Evolutionary conservation across 2,113 vertebrate genomes (phyloP).

Genomic region (Periophthalmus modestus): DNA sequence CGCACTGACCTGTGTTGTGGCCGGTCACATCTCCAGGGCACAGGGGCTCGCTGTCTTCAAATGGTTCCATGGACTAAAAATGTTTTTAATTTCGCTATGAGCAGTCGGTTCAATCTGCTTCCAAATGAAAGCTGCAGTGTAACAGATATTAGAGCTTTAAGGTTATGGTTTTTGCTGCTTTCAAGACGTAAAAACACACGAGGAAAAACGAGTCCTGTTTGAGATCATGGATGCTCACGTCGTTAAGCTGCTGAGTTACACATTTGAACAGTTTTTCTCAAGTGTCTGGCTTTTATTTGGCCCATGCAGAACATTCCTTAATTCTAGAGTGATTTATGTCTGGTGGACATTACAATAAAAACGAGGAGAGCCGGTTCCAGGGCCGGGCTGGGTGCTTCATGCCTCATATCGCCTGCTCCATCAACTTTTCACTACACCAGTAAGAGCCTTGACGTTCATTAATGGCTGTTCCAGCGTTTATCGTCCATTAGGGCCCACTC

Average conservation of each 20-base stretch:
- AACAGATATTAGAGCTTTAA: constrained; percentile 1
- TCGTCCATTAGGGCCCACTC: constrained; percentile 50
- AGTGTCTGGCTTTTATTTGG: constrained; percentile 10
- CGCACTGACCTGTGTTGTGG: constrained; percentile 24
- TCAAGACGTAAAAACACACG: constrained; percentile 36
- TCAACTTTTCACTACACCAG: constrained; percentile 35
- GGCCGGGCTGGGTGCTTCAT: constrained; percentile 38
- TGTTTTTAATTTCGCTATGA: constrained; percentile 29
- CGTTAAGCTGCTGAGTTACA: no score
- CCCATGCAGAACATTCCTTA: constrained; percentile 1
- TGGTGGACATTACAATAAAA: constrained; percentile 18
- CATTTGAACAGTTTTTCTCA: constrained; percentile 27
- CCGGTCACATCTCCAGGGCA: constrained; percentile 28
- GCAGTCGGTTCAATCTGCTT: constrained; percentile 15
- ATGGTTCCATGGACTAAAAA: constrained; percentile 18
- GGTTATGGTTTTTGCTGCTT: constrained; percentile 26
- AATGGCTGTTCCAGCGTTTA: constrained; percentile 46
- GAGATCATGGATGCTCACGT: no score
- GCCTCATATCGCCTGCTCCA: constrained; percentile 42
- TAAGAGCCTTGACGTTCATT: constrained; percentile 41
- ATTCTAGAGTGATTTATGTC: constrained; percentile 52
- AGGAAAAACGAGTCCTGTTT: constrained; percentile 16
- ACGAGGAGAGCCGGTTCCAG: constrained; percentile 43
- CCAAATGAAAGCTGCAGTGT: constrained; percentile 13
- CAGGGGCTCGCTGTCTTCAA: constrained; percentile 22